Base-by-base conservation (phyloP, 30 jellyfish, hydroid and myxozoan species). In the Pelagia noctiluca region DNA sequence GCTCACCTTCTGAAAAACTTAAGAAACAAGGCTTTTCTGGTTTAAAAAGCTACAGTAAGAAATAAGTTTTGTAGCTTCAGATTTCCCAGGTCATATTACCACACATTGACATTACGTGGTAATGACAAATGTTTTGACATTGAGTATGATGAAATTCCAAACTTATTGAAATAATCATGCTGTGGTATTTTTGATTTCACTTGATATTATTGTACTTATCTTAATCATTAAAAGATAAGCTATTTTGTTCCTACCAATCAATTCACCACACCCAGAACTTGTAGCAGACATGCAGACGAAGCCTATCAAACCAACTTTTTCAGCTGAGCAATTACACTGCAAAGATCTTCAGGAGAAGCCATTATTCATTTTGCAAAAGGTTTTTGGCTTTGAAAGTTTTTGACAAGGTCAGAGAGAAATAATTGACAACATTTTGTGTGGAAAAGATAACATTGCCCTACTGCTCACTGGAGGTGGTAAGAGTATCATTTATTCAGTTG, bases 391-490 rank as follows among this genome's bases (percentile, higher is more conserved):
- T 42, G 57, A 42, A 42, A 5, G 12, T 5, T 42, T 42, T 42
- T 5, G 57, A 42, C 12, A 16, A 5, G 57, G 57, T 8, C 57
- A 42, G 16, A 8, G 16, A 16, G 57, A 42, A 16, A 16, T 22
- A 57, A 57, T 57, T 57, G 72, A 57, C 0, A 11, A 0, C 28
- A 22, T 57, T 57, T 57, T 57, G 28, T 22, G 28, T 16, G 72
- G 72, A 57, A 57, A 57, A 11, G 72, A 57, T 57, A 57, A 16
- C 33, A 57, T 57, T 11, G 72, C 72, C 21, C 28, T 57, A 22
- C 33, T 57, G 72, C 72, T 29, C 21, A 57, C 72, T 57, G 72
- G 72, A 11, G 72, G 72, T 57, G 72, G 72, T 16, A 1, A 57
- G 28, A 57, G 26, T 11, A 22, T 22, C 72, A 57, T 57, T 22